phyloP scores from a whole-genome alignment of 2,797 vertebrate species.

The Distichodus sexfasciatus region DNA sequence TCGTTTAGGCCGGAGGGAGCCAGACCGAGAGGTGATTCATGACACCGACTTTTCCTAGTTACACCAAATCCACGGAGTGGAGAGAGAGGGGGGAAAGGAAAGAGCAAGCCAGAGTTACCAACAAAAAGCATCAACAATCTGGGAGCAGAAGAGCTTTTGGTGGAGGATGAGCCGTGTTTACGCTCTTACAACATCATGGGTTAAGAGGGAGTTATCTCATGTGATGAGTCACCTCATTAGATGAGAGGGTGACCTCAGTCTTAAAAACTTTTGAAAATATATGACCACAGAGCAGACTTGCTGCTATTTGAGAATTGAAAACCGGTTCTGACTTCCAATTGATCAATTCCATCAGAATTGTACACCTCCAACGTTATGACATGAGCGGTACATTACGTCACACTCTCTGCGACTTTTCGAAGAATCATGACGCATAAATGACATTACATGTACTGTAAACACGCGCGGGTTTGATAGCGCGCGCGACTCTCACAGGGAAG shows the following conservation, averaged over 20 bases:
- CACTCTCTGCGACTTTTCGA: too few species aligned
- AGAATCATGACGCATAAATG: too few species aligned
- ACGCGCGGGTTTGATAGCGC: too few species aligned
- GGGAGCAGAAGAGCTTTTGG: not conserved
- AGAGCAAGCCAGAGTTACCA: slow-evolving; percentile 43
- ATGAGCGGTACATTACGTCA: too few species aligned
- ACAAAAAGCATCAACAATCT: slow-evolving; percentile 52
- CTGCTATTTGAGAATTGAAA: too few species aligned
- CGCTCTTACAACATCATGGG: not conserved
- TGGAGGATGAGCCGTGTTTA: not conserved
- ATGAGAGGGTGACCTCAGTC: slow-evolving; percentile 12
- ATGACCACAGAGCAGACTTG: not conserved
- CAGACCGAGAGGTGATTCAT: slow-evolving; percentile 75
- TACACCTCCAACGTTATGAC: too few species aligned
- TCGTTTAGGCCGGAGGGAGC: slow-evolving; percentile 70
- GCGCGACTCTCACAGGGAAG: too few species aligned
- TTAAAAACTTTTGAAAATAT: not conserved
- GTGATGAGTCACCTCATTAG: slow-evolving; percentile 8
- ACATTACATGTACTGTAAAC: too few species aligned
- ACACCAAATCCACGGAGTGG: slow-evolving; percentile 55
- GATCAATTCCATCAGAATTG: too few species aligned
- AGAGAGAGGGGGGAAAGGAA: not conserved
- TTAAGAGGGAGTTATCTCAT: not conserved
- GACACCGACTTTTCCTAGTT: slow-evolving; percentile 59
- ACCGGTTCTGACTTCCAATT: too few species aligned